These are phyloP conservation scores for Zosterops hypoxanthus DNA, from an alignment of 2,113 vertebrate genomes.

Conservation along the genomic window DNA sequence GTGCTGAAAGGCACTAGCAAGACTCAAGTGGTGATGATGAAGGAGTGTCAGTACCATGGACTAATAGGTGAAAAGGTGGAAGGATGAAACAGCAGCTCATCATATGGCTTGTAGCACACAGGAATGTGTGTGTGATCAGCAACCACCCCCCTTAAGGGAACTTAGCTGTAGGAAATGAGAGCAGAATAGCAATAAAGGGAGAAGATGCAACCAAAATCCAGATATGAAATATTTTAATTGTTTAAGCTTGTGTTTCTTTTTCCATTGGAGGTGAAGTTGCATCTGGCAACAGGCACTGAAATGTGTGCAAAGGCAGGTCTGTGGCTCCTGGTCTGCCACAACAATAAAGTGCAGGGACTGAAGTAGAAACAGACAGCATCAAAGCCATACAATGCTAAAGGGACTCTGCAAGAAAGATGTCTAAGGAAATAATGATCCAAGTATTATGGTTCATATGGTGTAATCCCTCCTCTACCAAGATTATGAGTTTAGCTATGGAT, in stretches of 20 bases:
- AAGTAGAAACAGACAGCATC: background rate
- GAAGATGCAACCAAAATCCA: background rate
- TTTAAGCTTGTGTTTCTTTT: background rate
- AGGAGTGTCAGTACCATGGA: background rate
- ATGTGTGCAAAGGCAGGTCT: background rate
- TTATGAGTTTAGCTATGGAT: background rate
- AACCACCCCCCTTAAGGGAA: background rate
- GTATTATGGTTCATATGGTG: rapidly evolving
- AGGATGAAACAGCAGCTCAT: background rate
- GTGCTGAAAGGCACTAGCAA: background rate
- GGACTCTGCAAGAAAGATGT: background rate
- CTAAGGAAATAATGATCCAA: background rate
- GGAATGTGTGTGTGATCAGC: background rate
- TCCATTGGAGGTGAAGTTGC: background rate
- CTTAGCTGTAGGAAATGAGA: background rate
- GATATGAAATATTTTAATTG: background rate
- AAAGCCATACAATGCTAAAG: background rate
- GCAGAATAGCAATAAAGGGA: background rate
- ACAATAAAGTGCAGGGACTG: background rate
- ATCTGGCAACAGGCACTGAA: background rate
- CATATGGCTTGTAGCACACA: rapidly evolving
- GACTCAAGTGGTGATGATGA: rapidly evolving
- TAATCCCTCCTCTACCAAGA: background rate
- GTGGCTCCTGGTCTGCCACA: rapidly evolving
- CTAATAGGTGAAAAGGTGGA: background rate